Conservation (phyloP, 2,113 vertebrate genomes). For the Proteles cristata region DNA sequence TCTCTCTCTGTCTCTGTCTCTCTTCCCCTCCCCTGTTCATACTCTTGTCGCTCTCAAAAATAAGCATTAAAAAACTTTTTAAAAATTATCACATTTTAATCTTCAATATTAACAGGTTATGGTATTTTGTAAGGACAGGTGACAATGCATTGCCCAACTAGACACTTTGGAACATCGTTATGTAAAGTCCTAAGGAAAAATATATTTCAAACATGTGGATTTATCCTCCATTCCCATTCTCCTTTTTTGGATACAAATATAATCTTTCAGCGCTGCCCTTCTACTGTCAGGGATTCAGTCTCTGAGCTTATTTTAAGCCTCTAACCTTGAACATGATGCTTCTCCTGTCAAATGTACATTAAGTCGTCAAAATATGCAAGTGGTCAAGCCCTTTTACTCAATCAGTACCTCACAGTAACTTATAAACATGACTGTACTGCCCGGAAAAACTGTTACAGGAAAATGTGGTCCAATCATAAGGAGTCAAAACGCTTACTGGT, state of each 20-base stretch:
- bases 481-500: background rate
- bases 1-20: no score
- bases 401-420: background rate
- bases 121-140: background rate
- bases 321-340: background rate
- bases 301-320: constrained; percentile 32
- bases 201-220: background rate
- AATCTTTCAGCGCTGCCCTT: background rate
- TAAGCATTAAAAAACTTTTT: no score
- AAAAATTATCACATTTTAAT: background rate
- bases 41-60: no score
- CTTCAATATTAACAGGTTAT: background rate
- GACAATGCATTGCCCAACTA: background rate
- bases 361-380: constrained; percentile 9
- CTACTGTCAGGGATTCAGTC: background rate
- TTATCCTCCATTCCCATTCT: background rate
- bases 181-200: background rate
- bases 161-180: background rate
- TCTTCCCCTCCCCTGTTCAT: no score
- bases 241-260: background rate
- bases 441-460: background rate
- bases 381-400: background rate
- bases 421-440: background rate
- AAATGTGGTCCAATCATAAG: background rate
- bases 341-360: background rate